Conservation (phyloP, 2,113 vertebrate genomes). For the Heterotilapia buettikoferi region DNA sequence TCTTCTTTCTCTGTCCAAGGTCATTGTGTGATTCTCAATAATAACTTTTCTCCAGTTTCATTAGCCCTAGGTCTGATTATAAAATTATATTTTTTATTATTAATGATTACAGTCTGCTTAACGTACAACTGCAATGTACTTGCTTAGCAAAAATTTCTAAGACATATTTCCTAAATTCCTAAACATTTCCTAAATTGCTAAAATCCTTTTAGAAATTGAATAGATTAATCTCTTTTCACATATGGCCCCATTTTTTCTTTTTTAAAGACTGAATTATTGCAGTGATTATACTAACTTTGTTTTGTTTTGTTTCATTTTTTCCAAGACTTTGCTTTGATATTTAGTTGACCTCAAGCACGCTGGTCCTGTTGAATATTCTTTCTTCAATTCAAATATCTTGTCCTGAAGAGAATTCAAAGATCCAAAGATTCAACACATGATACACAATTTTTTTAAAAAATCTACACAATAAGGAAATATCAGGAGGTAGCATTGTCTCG, state of each 20-base stretch:
- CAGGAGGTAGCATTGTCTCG: accelerated
- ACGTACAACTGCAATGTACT: background rate
- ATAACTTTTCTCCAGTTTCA: background rate
- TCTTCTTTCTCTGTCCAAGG: background rate
- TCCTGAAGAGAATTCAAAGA: background rate
- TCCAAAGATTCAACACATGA: background rate
- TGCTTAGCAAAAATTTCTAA: background rate
- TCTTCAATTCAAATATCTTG: background rate
- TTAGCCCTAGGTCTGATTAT: accelerated
- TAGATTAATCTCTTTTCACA: background rate
- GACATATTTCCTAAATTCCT: background rate
- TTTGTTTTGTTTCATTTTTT: background rate
- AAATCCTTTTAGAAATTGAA: background rate
- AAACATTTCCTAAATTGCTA: background rate
- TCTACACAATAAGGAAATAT: background rate
- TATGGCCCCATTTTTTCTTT: background rate
- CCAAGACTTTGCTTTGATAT: background rate
- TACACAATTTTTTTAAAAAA: background rate
- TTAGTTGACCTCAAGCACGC: background rate
- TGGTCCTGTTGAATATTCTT: background rate
- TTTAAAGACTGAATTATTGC: background rate
- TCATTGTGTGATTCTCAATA: background rate
- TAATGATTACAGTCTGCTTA: background rate
- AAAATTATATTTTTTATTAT: background rate
- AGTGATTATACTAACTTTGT: background rate